phyloP scores from a whole-genome alignment of 1,140 invertebrate species.

The Hypothenemus hampei region DNA sequence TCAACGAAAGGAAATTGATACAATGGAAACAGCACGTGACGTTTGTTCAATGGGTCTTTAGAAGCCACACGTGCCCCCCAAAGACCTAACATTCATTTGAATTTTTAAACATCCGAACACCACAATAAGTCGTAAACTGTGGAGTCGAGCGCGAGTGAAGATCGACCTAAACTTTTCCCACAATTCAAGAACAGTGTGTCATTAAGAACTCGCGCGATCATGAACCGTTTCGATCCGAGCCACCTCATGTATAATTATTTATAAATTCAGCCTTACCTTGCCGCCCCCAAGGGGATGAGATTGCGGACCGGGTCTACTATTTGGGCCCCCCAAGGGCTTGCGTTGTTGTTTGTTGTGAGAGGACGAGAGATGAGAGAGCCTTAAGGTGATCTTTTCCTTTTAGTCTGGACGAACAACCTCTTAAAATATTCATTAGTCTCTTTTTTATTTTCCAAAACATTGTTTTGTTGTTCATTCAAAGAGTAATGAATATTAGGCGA shows the following conservation, averaged over 20 bases:
- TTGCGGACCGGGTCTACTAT: background rate
- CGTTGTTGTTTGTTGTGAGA: background rate
- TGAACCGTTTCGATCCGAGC: constrained; percentile 1
- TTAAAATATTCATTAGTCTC: background rate
- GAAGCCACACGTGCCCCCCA: background rate
- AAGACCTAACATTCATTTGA: background rate
- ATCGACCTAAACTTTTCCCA: constrained; percentile 3
- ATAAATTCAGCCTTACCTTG: constrained; percentile 12
- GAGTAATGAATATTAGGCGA: background rate
- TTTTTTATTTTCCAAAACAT: background rate
- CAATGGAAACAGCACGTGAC: constrained; percentile 1
- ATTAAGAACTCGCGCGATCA: background rate
- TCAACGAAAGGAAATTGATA: background rate
- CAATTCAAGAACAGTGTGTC: background rate
- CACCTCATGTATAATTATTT: constrained; percentile 16
- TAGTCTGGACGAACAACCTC: background rate
- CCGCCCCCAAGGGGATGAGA: constrained; percentile 9
- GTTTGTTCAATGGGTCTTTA: background rate
- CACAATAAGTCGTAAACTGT: no score
- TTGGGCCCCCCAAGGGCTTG: background rate
- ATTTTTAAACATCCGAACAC: background rate
- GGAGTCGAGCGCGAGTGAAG: no score
- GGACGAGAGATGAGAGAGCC: background rate
- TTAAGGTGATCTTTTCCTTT: background rate
- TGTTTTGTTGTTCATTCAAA: background rate